Percentiles rank a stretch among this genome's conserved stretches.
These are phyloP conservation scores for Chironomus tentans DNA, from an alignment of 2,888 invertebrate species.

Conservation along the genomic window DNA sequence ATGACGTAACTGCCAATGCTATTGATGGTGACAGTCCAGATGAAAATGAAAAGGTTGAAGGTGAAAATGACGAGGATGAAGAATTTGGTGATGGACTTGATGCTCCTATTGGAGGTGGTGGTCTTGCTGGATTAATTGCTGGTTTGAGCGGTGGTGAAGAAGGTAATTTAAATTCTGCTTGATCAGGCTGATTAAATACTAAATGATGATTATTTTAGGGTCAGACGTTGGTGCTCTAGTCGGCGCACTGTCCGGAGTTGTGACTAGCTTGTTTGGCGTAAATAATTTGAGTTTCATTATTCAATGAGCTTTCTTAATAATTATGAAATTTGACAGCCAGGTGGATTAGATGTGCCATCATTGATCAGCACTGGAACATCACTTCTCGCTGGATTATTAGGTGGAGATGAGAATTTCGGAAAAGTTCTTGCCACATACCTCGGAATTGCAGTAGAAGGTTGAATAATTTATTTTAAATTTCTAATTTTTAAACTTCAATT, in stretches of 20 bases:
- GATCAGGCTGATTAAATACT: not conserved
- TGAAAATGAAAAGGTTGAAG: too few relatives aligned
- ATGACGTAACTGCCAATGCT: slow-evolving; percentile 27
- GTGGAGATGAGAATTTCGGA: slow-evolving; percentile 41
- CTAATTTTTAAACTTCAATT: not conserved
- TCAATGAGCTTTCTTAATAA: not conserved
- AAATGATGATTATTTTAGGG: not conserved
- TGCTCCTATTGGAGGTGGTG: slow-evolving; percentile 30
- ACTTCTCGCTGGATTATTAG: slow-evolving; percentile 37
- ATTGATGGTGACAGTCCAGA: not conserved
- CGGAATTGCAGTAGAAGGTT: slow-evolving; percentile 39
- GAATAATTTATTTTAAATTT: not conserved
- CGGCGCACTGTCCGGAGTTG: slow-evolving; percentile 39
- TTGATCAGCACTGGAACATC: slow-evolving; percentile 38
- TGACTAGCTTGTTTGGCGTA: slow-evolving; percentile 41
- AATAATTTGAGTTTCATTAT: slow-evolving; percentile 26
- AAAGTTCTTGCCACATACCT: slow-evolving; percentile 39
- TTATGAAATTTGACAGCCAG: slow-evolving; percentile 34
- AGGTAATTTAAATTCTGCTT: slow-evolving; percentile 30
- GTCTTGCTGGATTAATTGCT: slow-evolving; percentile 38
- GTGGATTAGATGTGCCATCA: slow-evolving; percentile 39
- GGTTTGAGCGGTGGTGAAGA: slow-evolving; percentile 42
- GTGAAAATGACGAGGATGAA: slow-evolving; percentile 25
- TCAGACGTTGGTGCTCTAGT: slow-evolving; percentile 42
- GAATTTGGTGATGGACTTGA: slow-evolving; percentile 29